A percentile compares a stretch with the other conserved stretches of the same genome.
These are phyloP conservation scores for Drosophila biarmipes DNA, from an alignment of 1,140 invertebrate genomes.

Conservation along the genomic window DNA sequence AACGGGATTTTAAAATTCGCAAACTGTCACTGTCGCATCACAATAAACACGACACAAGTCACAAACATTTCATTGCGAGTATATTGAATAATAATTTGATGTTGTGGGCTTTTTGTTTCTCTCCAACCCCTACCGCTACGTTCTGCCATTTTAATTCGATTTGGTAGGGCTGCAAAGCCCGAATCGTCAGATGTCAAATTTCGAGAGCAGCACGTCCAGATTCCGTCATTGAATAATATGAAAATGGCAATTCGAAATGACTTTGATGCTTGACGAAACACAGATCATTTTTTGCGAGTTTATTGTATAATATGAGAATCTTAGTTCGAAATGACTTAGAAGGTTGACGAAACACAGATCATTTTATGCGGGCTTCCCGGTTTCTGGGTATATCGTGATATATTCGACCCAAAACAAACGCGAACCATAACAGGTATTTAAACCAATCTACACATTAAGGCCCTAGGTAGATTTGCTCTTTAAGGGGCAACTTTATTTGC, in stretches of 20 bases:
- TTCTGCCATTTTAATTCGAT: slow-evolving; percentile 67
- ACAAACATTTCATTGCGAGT: slow-evolving; percentile 73
- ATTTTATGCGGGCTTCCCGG: too few species aligned
- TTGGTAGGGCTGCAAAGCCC: slow-evolving; percentile 52
- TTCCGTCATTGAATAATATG: slow-evolving; percentile 39
- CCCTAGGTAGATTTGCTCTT: slow-evolving; percentile 7
- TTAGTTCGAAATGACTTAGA: too few species aligned
- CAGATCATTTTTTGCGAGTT: slow-evolving; percentile 32
- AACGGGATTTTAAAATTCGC: slow-evolving; percentile 67
- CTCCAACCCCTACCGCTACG: slow-evolving; percentile 2
- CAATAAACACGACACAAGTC: slow-evolving; percentile 68
- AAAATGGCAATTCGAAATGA: slow-evolving; percentile 54
- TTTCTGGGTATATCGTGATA: too few species aligned
- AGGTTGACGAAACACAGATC: too few species aligned
- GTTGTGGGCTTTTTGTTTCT: slow-evolving; percentile 19
- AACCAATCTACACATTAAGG: too few species aligned
- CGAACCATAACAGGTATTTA: too few species aligned
- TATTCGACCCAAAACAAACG: too few species aligned
- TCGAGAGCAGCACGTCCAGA: slow-evolving; percentile 19
- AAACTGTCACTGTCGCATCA: slow-evolving; percentile 61
- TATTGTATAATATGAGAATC: too few species aligned
- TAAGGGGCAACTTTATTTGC: slow-evolving; percentile 36
- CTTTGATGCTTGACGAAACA: slow-evolving; percentile 44
- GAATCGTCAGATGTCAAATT: slow-evolving; percentile 22
- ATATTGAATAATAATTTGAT: slow-evolving; percentile 77